phyloP scores from a whole-genome alignment of 2,113 vertebrate species.

The Orycteropus afer region DNA sequence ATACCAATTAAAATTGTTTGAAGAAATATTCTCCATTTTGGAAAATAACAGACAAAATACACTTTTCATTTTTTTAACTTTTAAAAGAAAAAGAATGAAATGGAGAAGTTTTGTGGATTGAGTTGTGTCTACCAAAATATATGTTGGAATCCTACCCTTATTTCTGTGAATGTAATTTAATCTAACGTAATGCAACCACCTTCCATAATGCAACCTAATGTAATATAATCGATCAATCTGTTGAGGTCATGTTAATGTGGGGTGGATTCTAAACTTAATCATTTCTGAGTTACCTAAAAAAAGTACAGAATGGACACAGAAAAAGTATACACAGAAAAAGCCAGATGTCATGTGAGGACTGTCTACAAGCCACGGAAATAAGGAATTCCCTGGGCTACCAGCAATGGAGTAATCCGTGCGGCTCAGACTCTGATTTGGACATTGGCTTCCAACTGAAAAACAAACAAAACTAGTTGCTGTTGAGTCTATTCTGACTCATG shows the following conservation, averaged over 20 bases:
- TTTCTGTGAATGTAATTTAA: neutral
- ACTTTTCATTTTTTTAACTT: too few relatives aligned
- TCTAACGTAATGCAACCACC: neutral
- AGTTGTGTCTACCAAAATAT: neutral
- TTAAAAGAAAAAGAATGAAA: neutral
- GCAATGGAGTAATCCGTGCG: neutral
- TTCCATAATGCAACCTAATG: neutral
- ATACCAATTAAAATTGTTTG: neutral
- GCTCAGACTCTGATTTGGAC: neutral
- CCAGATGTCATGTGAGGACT: neutral
- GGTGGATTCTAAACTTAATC: neutral
- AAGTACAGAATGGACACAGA: neutral
- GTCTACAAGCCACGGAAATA: neutral
- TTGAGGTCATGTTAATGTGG: neutral
- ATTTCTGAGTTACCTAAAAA: neutral
- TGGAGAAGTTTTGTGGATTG: neutral
- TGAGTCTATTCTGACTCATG: neutral
- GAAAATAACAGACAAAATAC: conserved; percentile 20
- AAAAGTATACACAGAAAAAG: neutral
- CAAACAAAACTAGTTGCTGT: neutral
- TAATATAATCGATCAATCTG: neutral
- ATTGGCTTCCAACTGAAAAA: neutral
- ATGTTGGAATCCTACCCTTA: neutral
- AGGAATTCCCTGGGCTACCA: neutral
- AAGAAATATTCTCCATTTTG: neutral